Evolutionary conservation across 2,797 vertebrate genomes (phyloP).

Genomic region (Chelidonichthys spinosus): DNA sequence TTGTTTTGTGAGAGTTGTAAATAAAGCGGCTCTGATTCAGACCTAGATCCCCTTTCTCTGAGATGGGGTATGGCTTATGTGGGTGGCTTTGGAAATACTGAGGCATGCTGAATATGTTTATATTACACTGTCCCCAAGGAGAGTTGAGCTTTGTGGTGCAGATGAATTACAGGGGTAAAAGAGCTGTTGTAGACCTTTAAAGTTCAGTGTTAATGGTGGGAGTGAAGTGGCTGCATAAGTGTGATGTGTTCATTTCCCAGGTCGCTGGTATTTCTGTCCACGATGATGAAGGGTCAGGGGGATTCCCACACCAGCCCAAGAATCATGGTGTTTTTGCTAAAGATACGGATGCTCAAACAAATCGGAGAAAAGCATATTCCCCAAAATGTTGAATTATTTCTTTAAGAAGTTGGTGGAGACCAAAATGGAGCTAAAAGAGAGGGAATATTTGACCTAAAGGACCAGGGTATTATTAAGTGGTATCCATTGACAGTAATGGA

Average conservation of each 20-base stretch:
- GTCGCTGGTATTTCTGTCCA: constrained; percentile 59
- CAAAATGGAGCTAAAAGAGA: background rate
- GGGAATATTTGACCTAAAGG: background rate
- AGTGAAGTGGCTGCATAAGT: constrained; percentile 80
- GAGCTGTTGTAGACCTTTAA: constrained; percentile 76
- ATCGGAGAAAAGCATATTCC: background rate
- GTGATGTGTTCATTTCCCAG: constrained; percentile 74
- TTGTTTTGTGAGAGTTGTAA: constrained; percentile 77
- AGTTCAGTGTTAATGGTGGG: constrained; percentile 77
- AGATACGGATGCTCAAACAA: constrained; percentile 7
- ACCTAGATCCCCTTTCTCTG: constrained; percentile 69
- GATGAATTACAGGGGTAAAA: constrained; percentile 73
- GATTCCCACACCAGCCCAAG: constrained; percentile 40
- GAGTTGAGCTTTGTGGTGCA: constrained; percentile 74
- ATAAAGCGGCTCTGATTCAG: constrained; percentile 79
- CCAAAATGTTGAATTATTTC: background rate
- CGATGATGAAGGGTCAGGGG: constrained; percentile 28
- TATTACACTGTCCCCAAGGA: constrained; percentile 76
- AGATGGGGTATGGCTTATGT: constrained; percentile 68
- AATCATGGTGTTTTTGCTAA: constrained; percentile 21
- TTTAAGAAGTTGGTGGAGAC: background rate
- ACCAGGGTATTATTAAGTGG: too few relatives aligned
- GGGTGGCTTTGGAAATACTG: constrained; percentile 82
- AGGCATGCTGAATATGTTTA: constrained; percentile 79
- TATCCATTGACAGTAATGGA: too few relatives aligned